Evolutionary conservation across 2,113 vertebrate species (phyloP), one percentile per base, ranked within the genome.

Genomic region (Hippocampus comes): DNA sequence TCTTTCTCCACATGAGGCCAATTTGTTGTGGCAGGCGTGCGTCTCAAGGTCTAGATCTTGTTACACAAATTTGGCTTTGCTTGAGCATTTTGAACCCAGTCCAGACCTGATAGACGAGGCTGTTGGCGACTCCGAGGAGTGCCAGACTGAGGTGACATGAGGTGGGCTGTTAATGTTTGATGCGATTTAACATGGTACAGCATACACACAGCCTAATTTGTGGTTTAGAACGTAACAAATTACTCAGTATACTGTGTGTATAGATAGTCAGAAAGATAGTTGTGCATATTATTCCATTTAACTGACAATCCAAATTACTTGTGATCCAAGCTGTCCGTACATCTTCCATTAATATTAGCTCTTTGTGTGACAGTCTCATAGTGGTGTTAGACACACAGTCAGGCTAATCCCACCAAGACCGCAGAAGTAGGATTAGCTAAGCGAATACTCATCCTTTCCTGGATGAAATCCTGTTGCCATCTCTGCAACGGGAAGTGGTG

Each of bases 21-120:
- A 92, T 91, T 93, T 93, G 88, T 91, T 91, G 87, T 93, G 92
- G 92, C 89, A 92, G 85, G 83, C 88, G 59, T 81, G 87, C 78
- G 67, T 92, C 89, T 89, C 82, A 73, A 83, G 78, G 89, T 90
- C 88, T 86, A 90, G 88, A 92, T 93, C 89, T 86, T 88, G 86
- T 93, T 92, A 91, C 90, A 89, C 86, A 88, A 91, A 90, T 90
- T 87, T 92, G 78, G 86, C 80, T 83, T 90, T 90, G 83, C 80
- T 74, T 46, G 76, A 85, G 82, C 80, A 81, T 89, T 90, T 83
- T 91, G 90, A 87, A 88, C 57, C 42, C 20, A n/a, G 51, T 91
- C 89, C 88, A 91, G 87, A 86, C 83, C 82, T 84, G 85, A 90
- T 84, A 90, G 84, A 79, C n/a, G 48, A 86, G 78, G 83, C 71